Evolutionary conservation across 2,113 vertebrate species (phyloP).

Genomic region (Lamprotornis superbus): DNA sequence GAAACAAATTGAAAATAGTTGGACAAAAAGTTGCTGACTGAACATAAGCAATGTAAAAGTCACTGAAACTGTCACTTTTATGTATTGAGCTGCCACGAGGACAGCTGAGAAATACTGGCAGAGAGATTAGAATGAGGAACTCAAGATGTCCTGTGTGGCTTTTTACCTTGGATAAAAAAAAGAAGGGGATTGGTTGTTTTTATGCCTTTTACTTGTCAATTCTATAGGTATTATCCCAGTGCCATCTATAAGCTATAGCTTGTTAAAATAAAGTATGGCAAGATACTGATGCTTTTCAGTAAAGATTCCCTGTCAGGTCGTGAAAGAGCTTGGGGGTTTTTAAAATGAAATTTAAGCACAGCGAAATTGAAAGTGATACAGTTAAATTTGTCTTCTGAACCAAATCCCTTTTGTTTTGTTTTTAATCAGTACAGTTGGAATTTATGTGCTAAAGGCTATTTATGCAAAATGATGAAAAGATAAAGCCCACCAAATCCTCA

Average conservation of each 20-base stretch:
- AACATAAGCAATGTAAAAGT: not conserved
- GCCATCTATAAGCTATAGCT: not conserved
- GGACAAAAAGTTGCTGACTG: not conserved
- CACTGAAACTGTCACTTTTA: not conserved
- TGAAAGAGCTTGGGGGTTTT: fast-evolving
- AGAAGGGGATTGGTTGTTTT: not conserved
- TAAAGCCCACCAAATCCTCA: not conserved
- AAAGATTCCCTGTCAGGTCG: not conserved
- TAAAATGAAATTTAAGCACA: not conserved
- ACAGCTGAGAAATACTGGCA: not conserved
- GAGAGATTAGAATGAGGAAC: not conserved
- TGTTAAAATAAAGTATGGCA: not conserved
- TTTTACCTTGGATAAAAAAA: not conserved
- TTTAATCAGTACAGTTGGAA: not conserved
- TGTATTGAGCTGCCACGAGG: not conserved
- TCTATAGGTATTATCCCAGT: not conserved
- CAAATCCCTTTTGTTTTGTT: not conserved
- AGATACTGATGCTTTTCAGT: not conserved
- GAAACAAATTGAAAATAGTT: not conserved
- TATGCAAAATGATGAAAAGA: not conserved
- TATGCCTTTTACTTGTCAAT: not conserved
- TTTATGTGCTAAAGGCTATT: not conserved
- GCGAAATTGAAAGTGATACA: not conserved
- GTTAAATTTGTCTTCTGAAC: not conserved
- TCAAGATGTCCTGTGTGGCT: not conserved